These are phyloP conservation scores for Ormyrus thymus DNA, from an alignment of 2,888 invertebrate species.

Conservation along the genomic window DNA sequence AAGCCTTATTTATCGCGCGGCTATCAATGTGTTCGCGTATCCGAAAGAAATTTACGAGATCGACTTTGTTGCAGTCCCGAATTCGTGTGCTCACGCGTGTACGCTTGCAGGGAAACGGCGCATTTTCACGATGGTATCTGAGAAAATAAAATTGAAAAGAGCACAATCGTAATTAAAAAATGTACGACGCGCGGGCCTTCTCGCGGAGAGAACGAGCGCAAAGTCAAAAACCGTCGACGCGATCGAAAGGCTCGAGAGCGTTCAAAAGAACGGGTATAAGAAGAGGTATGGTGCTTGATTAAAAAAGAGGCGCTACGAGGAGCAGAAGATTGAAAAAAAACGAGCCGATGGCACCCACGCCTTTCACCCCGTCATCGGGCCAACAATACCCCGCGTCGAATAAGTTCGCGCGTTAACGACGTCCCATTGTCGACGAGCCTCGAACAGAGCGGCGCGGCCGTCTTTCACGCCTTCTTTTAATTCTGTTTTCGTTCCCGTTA, in stretches of 20 bases:
- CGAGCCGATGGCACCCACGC: conserved; percentile 39
- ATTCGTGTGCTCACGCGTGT: too few relatives aligned
- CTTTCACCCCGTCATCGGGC: conserved; percentile 43
- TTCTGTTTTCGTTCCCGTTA: conserved; percentile 43
- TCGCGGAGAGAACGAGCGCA: too few relatives aligned
- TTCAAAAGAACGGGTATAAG: conserved; percentile 4
- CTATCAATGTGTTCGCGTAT: conserved; percentile 25
- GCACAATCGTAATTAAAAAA: too few relatives aligned
- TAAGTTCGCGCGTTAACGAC: conserved; percentile 60
- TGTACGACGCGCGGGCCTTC: too few relatives aligned
- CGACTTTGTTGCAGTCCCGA: conserved; percentile 13
- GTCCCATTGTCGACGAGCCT: conserved; percentile 68
- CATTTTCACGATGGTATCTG: background rate
- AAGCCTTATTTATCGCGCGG: conserved; percentile 38
- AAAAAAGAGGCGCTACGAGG: background rate
- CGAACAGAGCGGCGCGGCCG: conserved; percentile 62
- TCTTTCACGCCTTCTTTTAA: conserved; percentile 23
- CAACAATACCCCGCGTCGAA: conserved; percentile 55
- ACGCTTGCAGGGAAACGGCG: background rate
- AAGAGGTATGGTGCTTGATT: conserved; percentile 1
- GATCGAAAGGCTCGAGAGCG: conserved; percentile 13
- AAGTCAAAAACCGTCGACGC: conserved; percentile 1
- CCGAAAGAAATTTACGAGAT: conserved; percentile 5
- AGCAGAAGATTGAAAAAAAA: background rate
- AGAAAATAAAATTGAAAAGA: background rate